Conservation (phyloP, 2,113 vertebrate species). For the Mirounga angustirostris region DNA sequence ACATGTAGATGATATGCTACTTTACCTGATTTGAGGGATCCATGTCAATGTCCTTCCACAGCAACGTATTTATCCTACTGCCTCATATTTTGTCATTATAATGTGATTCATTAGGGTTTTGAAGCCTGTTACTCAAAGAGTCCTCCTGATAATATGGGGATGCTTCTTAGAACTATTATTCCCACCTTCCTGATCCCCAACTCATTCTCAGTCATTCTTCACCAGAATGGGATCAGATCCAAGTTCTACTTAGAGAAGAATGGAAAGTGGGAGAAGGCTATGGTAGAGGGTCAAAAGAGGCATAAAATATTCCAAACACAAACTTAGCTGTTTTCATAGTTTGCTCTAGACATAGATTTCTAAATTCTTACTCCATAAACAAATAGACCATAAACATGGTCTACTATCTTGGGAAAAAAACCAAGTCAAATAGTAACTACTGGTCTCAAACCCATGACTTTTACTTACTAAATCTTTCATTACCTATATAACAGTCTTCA, state of each 20-base stretch:
- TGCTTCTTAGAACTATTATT: background rate
- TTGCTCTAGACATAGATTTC: conserved; percentile 4
- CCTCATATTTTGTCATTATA: background rate
- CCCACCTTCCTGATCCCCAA: background rate
- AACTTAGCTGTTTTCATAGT: background rate
- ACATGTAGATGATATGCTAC: background rate
- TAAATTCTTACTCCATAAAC: background rate
- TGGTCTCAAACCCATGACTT: background rate
- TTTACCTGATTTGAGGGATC: background rate
- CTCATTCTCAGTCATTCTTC: background rate
- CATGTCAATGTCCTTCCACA: background rate
- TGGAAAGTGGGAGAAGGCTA: background rate
- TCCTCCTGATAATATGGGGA: background rate
- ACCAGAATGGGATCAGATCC: background rate
- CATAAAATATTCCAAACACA: background rate
- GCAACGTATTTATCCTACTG: background rate
- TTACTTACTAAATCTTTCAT: background rate
- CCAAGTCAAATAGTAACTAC: background rate
- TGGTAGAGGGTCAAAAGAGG: background rate
- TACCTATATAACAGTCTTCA: background rate
- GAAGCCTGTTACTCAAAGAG: background rate
- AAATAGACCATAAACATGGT: background rate
- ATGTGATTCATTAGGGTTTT: background rate
- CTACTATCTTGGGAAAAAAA: background rate
- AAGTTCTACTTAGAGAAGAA: background rate